A percentile compares a stretch with the other conserved stretches of the same genome.
Conservation (phyloP, 2,113 vertebrate genomes). For the Catagonus wagneri region DNA sequence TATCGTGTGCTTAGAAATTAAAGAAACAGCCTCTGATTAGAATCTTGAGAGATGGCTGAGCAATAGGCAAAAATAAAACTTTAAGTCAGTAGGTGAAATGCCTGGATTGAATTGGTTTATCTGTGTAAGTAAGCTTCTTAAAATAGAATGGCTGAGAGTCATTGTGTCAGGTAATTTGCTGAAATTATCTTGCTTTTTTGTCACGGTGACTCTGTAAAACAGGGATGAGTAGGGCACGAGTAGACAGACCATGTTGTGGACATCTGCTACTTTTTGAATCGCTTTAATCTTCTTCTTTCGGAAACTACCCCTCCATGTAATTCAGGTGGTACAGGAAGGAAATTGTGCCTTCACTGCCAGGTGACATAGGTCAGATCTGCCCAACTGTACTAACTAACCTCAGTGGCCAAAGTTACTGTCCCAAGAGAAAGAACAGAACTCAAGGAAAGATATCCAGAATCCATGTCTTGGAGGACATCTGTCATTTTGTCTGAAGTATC, state of each 20-base stretch:
- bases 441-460: neutral
- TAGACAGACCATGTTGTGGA: neutral
- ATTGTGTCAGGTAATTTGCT: neutral
- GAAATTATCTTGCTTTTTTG: neutral
- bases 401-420: neutral
- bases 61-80: slow-evolving; percentile 5
- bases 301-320: neutral
- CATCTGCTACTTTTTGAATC: neutral
- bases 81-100: slow-evolving; percentile 20
- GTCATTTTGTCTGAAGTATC: neutral
- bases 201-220: neutral
- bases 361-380: neutral
- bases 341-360: neutral
- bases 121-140: neutral
- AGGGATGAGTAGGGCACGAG: neutral
- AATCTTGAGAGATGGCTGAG: neutral
- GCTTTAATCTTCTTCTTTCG: neutral
- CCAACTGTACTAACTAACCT: neutral
- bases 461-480: neutral
- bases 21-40: neutral
- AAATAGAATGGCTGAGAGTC: neutral
- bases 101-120: neutral
- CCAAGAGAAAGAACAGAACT: neutral
- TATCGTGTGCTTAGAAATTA: slow-evolving; percentile 7
- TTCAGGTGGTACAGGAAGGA: neutral